phyloP scores from a whole-genome alignment of 1,140 invertebrate species.

The Caenorhabditis tropicalis region DNA sequence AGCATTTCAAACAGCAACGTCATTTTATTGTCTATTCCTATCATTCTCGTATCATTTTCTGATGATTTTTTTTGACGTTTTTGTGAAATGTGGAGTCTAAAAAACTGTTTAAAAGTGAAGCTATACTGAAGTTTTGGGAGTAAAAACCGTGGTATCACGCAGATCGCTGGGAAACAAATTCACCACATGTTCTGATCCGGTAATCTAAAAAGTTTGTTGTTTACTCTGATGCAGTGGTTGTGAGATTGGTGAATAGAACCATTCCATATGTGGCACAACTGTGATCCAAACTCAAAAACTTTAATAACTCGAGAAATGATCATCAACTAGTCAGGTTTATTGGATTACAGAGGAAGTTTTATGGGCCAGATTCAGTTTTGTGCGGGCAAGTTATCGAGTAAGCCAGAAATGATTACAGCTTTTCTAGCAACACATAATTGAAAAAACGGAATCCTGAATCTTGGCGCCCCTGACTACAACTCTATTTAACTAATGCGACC shows the following conservation, averaged over 20 bases:
- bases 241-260: conserved; percentile 65
- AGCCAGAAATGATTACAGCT: background rate
- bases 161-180: conserved; percentile 64
- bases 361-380: conserved; percentile 66
- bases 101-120: no score
- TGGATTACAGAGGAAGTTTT: conserved; percentile 63
- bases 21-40: no score
- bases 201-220: conserved; percentile 68
- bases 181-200: conserved; percentile 68
- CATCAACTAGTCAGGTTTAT: conserved; percentile 64
- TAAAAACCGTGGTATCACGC: conserved; percentile 71
- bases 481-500: conserved; percentile 65
- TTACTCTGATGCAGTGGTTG: conserved; percentile 68
- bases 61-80: no score
- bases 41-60: no score
- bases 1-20: no score
- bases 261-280: conserved; percentile 64
- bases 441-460: conserved; percentile 12
- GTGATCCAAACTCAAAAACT: conserved; percentile 58
- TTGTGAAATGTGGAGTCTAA: no score
- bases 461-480: conserved; percentile 28
- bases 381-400: conserved; percentile 62
- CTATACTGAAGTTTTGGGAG: no score
- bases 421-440: no score
- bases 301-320: conserved; percentile 65